Base-by-base conservation (phyloP, 2,888 invertebrate species). In the Cyclophora punctaria region DNA sequence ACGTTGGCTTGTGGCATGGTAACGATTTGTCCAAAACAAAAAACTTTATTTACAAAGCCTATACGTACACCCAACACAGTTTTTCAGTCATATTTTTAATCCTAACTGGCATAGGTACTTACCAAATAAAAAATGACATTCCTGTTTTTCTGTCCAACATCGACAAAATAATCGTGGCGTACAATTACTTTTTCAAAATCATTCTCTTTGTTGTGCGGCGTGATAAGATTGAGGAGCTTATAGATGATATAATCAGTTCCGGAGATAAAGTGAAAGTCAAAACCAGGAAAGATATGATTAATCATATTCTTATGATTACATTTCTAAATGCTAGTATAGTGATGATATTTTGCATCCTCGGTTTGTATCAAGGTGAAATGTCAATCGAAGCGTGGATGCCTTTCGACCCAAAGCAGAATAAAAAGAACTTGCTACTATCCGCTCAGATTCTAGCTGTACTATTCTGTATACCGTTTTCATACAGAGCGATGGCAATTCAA, bases 371-470 rank as follows among this genome's bases (percentile, higher is more conserved):
- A 51, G 73, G 73, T 7, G 78, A 80, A 48, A 67, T 84, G 73
- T 56, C 70, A 0, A 48, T 83, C 0, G 82, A 81, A 49, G 71
- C 78, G 0, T 86, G 84, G 85, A 62, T 85, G 66, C 86, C 86
- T 1, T 85, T 85, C 44, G 74, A 85, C 45, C 72, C 74, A 0
- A 56, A 61, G 41, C 65, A 77, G 51, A 77, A 57, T 48, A 58
- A 53, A 50, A 71, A 65, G 59, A 77, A 73, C 45, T 60, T 79
- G 7, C 41, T 78, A 2, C 4, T 74, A 0, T 69, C 79, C 0
- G 37, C 58, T 6, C 78, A 81, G 63, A 64, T 83, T 34, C 0
- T 78, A 2, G 66, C 69, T 0, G 3, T 69, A 0, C 50, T 69
- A 0, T 73, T 82, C 35, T 45, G 62, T 0, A 56, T 78, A 0